Evolutionary conservation across 2,797 vertebrate species (phyloP).

Genomic region (Gadopsis marmoratus): DNA sequence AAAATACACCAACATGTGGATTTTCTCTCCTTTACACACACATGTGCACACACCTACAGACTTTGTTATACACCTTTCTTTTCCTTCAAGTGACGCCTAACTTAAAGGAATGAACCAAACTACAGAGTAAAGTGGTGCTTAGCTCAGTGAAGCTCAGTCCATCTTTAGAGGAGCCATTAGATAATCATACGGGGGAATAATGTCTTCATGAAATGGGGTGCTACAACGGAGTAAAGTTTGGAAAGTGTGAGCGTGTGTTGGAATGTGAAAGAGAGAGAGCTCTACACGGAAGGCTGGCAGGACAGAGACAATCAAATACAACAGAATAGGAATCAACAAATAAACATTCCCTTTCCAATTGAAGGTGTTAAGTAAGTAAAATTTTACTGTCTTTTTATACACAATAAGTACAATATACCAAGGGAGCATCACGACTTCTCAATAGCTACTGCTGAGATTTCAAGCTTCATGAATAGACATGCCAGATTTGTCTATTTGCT

Average conservation of each 20-base stretch:
- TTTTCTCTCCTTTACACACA: constrained; percentile 7
- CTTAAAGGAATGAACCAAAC: constrained; percentile 57
- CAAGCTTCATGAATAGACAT: background rate
- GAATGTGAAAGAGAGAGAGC: background rate
- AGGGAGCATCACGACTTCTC: background rate
- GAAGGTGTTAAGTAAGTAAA: background rate
- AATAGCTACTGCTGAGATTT: background rate
- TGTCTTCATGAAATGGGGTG: constrained; percentile 59
- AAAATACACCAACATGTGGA: background rate
- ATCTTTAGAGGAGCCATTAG: constrained; percentile 62
- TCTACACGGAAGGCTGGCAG: background rate
- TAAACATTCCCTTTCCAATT: background rate
- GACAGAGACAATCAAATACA: constrained; percentile 13
- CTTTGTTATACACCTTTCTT: background rate
- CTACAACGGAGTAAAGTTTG: constrained; percentile 31
- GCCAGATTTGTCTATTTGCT: background rate
- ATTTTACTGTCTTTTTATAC: background rate
- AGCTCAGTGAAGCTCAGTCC: constrained; percentile 62
- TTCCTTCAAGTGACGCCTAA: constrained; percentile 38
- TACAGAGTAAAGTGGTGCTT: constrained; percentile 60
- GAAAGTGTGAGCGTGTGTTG: constrained; percentile 22
- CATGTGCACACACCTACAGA: constrained; percentile 1
- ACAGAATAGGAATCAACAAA: constrained; percentile 6
- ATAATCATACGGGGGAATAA: constrained; percentile 64
- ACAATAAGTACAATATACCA: background rate